A percentile compares a stretch with the other conserved stretches of the same genome.
These are phyloP conservation scores for Coelinius sp. DNA, from an alignment of 2,888 invertebrate species.

Conservation along the genomic window DNA sequence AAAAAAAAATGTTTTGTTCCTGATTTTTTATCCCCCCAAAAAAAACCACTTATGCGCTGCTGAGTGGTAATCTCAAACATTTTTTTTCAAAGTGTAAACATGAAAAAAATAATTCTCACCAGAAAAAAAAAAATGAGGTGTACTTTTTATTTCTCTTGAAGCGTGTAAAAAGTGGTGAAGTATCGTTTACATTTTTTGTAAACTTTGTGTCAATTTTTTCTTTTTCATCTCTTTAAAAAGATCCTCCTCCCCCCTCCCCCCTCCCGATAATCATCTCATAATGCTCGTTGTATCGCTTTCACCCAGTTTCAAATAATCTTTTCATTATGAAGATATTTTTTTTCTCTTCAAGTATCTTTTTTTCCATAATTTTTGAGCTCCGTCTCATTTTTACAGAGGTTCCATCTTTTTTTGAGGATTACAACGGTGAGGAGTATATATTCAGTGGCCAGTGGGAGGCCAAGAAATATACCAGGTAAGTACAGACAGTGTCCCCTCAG, in stretches of 20 bases:
- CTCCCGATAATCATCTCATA: not conserved
- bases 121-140: not conserved
- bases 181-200: slow-evolving; percentile 7
- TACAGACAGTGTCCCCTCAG: not conserved
- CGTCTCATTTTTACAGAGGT: not conserved
- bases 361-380: not conserved
- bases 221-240: not conserved
- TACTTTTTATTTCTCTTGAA: not conserved
- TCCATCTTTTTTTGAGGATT: not conserved
- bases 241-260: too few relatives aligned
- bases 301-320: not conserved
- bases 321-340: not conserved
- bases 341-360: not conserved
- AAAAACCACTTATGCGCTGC: slow-evolving; percentile 11
- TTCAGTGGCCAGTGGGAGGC: not conserved
- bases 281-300: not conserved
- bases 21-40: not conserved
- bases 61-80: not conserved
- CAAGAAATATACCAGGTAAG: slow-evolving; percentile 14
- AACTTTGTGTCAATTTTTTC: not conserved
- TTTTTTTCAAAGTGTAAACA: not conserved
- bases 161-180: slow-evolving; percentile 1
- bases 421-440: not conserved
- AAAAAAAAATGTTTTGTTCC: not conserved
- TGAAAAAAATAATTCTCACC: not conserved